Evolutionary conservation across 2,113 vertebrate genomes (phyloP).

Genomic region (Scomber scombrus): DNA sequence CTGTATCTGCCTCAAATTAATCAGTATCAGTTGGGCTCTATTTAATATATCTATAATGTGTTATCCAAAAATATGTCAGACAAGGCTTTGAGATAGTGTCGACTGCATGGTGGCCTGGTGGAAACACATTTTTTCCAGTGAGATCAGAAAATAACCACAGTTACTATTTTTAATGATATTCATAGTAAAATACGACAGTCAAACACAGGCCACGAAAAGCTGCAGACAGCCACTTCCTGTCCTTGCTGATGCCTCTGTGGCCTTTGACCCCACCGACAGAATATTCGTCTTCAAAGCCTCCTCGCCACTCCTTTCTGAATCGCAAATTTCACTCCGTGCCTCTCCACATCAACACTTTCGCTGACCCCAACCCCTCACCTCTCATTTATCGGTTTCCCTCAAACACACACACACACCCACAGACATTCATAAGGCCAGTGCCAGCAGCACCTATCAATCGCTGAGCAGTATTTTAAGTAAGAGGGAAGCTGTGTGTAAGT

Average conservation of each 20-base stretch:
- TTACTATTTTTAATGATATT: conserved; percentile 32
- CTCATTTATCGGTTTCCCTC: conserved; percentile 49
- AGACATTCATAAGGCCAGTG: conserved; percentile 12
- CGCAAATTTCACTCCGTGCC: conserved; percentile 15
- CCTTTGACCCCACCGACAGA: conserved; percentile 52
- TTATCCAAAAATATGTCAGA: conserved; percentile 21
- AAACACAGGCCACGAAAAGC: conserved; percentile 20
- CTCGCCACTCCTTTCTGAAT: conserved; percentile 23
- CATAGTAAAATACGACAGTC: conserved; percentile 18
- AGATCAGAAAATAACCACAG: conserved; percentile 23
- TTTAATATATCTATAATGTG: too few species aligned
- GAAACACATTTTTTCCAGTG: conserved; percentile 46
- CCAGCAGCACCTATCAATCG: conserved; percentile 61
- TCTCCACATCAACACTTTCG: conserved; percentile 11
- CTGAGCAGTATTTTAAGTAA: conserved; percentile 67
- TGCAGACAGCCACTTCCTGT: conserved; percentile 64
- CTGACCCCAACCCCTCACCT: conserved; percentile 20
- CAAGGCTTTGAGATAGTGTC: conserved; percentile 1
- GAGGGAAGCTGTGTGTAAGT: conserved; percentile 31
- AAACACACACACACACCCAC: conserved; percentile 5
- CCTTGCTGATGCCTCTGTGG: conserved; percentile 42
- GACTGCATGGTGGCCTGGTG: conserved; percentile 23
- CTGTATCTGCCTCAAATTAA: too few species aligned
- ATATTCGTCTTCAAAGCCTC: conserved; percentile 42
- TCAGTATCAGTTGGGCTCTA: too few species aligned